Base-by-base conservation (phyloP, 2,888 invertebrate species). In the Diloba caeruleocephala region DNA sequence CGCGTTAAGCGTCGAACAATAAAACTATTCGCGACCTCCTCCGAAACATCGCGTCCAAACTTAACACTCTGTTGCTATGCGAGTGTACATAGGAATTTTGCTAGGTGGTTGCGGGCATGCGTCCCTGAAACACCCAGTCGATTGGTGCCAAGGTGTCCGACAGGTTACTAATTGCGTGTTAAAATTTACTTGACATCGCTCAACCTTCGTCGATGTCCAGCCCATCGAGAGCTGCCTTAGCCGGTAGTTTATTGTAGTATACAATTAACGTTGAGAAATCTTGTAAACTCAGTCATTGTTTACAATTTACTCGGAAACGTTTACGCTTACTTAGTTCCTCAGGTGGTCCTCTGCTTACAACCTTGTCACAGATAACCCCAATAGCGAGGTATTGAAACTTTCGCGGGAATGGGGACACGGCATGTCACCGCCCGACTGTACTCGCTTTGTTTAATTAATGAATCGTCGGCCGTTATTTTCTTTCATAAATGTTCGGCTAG, bases 161-260 rank as follows among this genome's bases (percentile, higher is more conserved):
- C 80, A 81, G 80, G 79, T 82, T 86, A 85, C 87, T 89, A 90
- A 92, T 92, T 90, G 89, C 90, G 90, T 90, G 90, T 88, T 89
- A 89, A 90, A 91, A 87, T 90, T 91, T 87, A 90, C 90, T 89
- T 88, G 90, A 90, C 90, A 85, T 85, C 87, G 81, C 82, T 86
- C 86, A 89, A 87, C 91, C 90, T 90, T 90, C 87, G 74, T 72
- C 65, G 58, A 58, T 70, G 71, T 62, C 83, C 84, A 79, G 66
- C 70, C 53, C 77, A 76, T 62, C 63, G 71, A 75, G 85, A 84
- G 65, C 85, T 75, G 72, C 68, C 64, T 58, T 59, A 60, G 67
- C 63, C 59, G 60, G 64, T 55, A 55, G 50, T 55, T 50, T 60
- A 57, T 57, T 61, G 67, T 44, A 33, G 50, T 62, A 74, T 37